Conservation (phyloP, 2,888 invertebrate species). For the Drosophila rellima region DNA sequence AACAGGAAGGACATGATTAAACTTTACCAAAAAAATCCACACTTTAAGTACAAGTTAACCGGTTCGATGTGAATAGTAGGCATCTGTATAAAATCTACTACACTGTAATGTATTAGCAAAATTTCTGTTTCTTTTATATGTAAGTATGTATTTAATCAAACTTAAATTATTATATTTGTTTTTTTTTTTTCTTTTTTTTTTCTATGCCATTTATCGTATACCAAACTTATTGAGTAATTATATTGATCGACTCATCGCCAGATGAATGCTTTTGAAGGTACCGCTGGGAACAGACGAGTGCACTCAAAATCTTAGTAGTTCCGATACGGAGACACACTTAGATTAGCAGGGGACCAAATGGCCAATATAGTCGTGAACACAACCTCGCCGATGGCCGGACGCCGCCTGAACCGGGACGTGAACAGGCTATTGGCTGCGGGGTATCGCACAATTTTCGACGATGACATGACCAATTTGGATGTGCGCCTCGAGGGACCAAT, state of each 20-base stretch:
- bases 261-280: constrained; percentile 68
- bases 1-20: constrained; percentile 1
- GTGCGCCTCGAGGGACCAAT: constrained; percentile 64
- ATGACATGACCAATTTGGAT: constrained; percentile 61
- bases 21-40: background rate
- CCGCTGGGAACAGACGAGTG: constrained; percentile 69
- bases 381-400: constrained; percentile 67
- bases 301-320: constrained; percentile 70
- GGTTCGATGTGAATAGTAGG: constrained; percentile 39
- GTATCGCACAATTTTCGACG: constrained; percentile 51
- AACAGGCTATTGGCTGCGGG: constrained; percentile 63
- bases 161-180: background rate
- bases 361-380: constrained; percentile 69
- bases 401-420: constrained; percentile 66
- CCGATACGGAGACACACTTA: constrained; percentile 55
- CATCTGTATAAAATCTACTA: constrained; percentile 29
- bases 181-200: background rate
- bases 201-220: too few species aligned
- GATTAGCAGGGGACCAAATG: constrained; percentile 58
- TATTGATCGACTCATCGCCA: constrained; percentile 15
- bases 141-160: constrained; percentile 50
- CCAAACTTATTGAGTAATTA: background rate
- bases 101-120: constrained; percentile 58
- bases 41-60: background rate
- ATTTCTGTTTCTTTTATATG: constrained; percentile 66